These are phyloP conservation scores for Caenorhabditis sp. DNA, from an alignment of 2,888 invertebrate species.

Conservation along the genomic window DNA sequence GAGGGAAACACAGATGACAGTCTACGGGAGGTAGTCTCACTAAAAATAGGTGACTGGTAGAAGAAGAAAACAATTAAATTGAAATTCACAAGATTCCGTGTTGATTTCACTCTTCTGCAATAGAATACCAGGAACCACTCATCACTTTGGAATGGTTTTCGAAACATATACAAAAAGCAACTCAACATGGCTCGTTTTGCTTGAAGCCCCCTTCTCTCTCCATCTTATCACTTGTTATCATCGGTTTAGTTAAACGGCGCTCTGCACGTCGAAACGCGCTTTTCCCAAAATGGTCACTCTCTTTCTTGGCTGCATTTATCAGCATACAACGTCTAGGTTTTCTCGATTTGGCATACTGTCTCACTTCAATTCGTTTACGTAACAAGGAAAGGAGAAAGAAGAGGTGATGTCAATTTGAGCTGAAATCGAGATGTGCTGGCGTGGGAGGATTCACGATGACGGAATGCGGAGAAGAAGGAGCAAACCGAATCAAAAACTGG, in stretches of 20 bases:
- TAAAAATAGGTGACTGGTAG: conserved; percentile 19
- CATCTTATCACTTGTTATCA: conserved; percentile 57
- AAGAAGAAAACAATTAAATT: conserved; percentile 21
- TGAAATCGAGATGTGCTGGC: conserved; percentile 46
- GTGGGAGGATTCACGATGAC: conserved; percentile 41
- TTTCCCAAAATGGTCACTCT: conserved; percentile 60
- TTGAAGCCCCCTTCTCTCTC: conserved; percentile 5
- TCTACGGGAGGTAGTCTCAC: conserved; percentile 16
- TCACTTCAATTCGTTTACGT: conserved; percentile 50
- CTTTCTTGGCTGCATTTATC: conserved; percentile 56
- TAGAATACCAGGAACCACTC: conserved; percentile 20
- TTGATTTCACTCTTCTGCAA: conserved; percentile 5
- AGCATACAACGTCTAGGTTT: conserved; percentile 32
- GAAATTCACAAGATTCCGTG: conserved; percentile 34
- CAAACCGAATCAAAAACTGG: conserved; percentile 7
- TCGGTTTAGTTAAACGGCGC: conserved; percentile 49
- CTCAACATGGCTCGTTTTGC: conserved; percentile 44
- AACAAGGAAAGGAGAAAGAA: conserved; percentile 13
- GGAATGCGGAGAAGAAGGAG: conserved; percentile 19
- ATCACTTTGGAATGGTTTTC: conserved; percentile 36
- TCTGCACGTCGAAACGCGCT: conserved; percentile 21
- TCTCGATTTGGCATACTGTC: conserved; percentile 38
- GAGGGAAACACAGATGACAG: conserved; percentile 42
- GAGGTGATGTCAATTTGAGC: conserved; percentile 57
- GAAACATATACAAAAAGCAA: conserved; percentile 52